Percentiles rank a stretch among this genome's conserved stretches.
Evolutionary conservation across 2,113 vertebrate genomes (phyloP).

Genomic region (Lamprotornis superbus): DNA sequence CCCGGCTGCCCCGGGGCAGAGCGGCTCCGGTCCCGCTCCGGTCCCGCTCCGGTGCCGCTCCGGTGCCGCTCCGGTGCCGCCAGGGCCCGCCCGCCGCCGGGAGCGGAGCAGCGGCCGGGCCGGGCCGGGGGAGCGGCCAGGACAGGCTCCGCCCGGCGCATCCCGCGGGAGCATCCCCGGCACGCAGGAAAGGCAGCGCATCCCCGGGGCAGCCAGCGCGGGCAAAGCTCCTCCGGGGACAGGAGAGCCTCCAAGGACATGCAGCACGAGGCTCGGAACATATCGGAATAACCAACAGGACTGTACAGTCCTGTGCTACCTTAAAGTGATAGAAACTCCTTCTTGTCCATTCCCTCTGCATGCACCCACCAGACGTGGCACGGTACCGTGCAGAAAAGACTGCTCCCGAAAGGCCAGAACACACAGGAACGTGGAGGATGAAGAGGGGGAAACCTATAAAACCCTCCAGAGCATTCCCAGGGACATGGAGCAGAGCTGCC

Average conservation of each 20-base stretch:
- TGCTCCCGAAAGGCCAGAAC: background rate
- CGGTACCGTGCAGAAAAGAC: accelerated
- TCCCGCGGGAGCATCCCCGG: background rate
- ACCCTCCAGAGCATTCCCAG: background rate
- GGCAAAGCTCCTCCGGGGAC: background rate
- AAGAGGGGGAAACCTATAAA: background rate
- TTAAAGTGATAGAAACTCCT: background rate
- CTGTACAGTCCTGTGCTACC: accelerated
- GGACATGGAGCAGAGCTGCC: background rate
- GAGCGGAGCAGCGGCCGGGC: background rate
- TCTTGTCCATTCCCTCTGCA: accelerated
- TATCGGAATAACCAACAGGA: accelerated
- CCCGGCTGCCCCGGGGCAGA: background rate
- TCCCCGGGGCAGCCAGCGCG: background rate
- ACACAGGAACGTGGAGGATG: too few species aligned
- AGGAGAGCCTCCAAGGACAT: background rate
- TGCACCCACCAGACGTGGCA: background rate
- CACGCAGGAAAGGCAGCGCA: too few species aligned
- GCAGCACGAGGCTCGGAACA: background rate
- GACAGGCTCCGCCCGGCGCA: background rate
- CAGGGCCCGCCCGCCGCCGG: background rate
- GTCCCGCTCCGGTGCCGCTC: background rate
- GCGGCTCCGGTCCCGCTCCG: background rate
- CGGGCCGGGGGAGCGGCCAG: background rate
- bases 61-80: background rate